phyloP scores from a whole-genome alignment of 2,888 invertebrate species.

The Drosophila rellima region DNA sequence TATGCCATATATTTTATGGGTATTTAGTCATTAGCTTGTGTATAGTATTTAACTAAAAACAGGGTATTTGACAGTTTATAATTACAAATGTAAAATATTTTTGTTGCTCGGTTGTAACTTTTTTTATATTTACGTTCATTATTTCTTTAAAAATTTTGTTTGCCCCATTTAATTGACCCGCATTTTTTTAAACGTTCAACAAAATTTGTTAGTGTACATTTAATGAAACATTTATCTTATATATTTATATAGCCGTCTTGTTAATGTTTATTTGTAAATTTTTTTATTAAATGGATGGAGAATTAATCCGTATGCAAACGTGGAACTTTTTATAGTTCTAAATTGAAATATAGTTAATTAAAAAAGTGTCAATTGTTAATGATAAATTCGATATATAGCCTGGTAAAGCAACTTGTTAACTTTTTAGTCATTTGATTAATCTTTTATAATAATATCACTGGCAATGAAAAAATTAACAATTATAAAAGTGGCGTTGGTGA shows the following conservation, averaged over 20 bases:
- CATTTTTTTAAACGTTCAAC: neutral
- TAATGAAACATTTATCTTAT: neutral
- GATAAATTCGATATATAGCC: neutral
- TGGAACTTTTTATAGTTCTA: neutral
- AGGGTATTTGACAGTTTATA: neutral
- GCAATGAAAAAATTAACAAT: neutral
- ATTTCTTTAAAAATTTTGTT: too few relatives aligned
- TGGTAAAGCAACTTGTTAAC: neutral
- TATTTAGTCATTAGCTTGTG: neutral
- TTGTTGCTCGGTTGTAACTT: neutral
- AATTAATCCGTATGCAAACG: neutral
- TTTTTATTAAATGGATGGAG: conserved; percentile 1
- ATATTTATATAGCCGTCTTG: neutral
- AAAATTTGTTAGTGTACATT: conserved; percentile 18
- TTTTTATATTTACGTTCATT: conserved; percentile 30
- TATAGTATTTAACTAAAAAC: neutral
- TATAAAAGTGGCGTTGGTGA: neutral
- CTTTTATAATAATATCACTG: neutral
- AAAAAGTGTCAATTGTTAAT: neutral
- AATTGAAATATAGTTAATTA: conserved; percentile 6
- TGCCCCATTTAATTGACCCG: too few relatives aligned
- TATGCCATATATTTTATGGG: neutral
- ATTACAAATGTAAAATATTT: neutral
- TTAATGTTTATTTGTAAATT: conserved; percentile 1
- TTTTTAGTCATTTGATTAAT: neutral